Percentiles rank a stretch among this genome's conserved stretches.
Evolutionary conservation across 1,140 invertebrate genomes (phyloP).

Genomic region (Wiebesia pumilae): DNA sequence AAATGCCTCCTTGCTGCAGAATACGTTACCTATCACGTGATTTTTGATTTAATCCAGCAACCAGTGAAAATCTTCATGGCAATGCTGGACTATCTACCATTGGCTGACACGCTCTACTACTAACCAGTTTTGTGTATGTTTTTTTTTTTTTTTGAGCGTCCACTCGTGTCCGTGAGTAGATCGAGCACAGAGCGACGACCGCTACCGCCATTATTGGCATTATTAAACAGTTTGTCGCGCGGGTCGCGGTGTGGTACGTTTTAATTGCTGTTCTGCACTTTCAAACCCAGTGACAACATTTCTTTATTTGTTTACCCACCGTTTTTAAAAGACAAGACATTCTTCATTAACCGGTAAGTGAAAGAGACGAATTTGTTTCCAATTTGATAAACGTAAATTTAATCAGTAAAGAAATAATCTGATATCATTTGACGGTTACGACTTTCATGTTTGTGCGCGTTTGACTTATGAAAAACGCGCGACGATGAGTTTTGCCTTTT

Average conservation of each 20-base stretch:
- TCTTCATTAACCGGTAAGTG: not conserved
- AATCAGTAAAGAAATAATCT: not conserved
- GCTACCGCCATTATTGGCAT: not conserved
- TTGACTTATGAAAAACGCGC: not conserved
- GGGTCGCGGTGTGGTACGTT: slow-evolving; percentile 4
- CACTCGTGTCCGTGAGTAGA: not conserved
- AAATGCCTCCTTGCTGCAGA: too few relatives aligned
- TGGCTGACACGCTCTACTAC: not conserved
- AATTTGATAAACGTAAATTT: not conserved
- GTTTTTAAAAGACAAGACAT: not conserved
- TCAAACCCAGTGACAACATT: not conserved
- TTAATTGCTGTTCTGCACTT: not conserved
- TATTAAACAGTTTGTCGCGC: not conserved
- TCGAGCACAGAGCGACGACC: not conserved
- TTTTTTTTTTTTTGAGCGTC: not conserved
- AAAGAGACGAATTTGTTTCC: not conserved
- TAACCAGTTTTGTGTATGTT: not conserved
- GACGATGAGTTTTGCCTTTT: not conserved
- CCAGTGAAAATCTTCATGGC: not conserved
- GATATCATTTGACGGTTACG: not conserved
- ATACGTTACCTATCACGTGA: not conserved
- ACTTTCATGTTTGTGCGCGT: not conserved
- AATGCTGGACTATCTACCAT: not conserved
- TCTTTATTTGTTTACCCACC: not conserved
- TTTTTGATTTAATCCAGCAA: too few relatives aligned